A percentile compares a stretch with the other conserved stretches of the same genome.
phyloP scores from a whole-genome alignment of 2,888 invertebrate genomes.

The Drosophila fulvimacula region DNA sequence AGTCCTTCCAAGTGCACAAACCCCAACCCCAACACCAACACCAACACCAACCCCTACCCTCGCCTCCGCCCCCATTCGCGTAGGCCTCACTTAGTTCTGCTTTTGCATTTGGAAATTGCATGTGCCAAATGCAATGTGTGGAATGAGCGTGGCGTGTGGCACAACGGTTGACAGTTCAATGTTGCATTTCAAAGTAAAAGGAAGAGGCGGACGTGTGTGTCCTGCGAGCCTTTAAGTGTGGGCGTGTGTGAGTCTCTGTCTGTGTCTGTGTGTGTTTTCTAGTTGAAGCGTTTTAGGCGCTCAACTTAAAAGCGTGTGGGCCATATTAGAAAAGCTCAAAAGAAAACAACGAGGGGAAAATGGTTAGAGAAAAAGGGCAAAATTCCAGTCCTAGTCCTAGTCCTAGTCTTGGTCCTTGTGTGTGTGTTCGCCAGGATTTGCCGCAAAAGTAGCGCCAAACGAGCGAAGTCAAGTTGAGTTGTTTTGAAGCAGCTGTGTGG shows the following conservation, averaged over 20 bases:
- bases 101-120: slow-evolving; percentile 75
- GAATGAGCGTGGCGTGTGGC: slow-evolving; percentile 12
- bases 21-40: no score
- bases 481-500: slow-evolving; percentile 41
- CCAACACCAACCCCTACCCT: no score
- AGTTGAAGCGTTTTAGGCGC: slow-evolving; percentile 69
- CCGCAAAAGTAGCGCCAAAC: slow-evolving; percentile 65
- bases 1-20: no score
- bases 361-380: not conserved
- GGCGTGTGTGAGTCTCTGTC: not conserved
- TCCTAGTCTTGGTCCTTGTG: not conserved
- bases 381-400: not conserved
- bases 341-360: slow-evolving; percentile 36
- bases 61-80: not conserved
- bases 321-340: slow-evolving; percentile 59
- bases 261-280: not conserved
- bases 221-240: not conserved
- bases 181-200: slow-evolving; percentile 69
- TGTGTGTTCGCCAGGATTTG: slow-evolving; percentile 35
- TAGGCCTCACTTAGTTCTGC: slow-evolving; percentile 43
- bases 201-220: slow-evolving; percentile 12
- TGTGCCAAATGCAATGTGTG: slow-evolving; percentile 66
- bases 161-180: slow-evolving; percentile 76
- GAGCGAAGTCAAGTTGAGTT: slow-evolving; percentile 62
- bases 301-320: slow-evolving; percentile 58